Evolutionary conservation across 2,113 vertebrate species (phyloP), one percentile per base, ranked within the genome.

Genomic region (Corythornis cristatus): DNA sequence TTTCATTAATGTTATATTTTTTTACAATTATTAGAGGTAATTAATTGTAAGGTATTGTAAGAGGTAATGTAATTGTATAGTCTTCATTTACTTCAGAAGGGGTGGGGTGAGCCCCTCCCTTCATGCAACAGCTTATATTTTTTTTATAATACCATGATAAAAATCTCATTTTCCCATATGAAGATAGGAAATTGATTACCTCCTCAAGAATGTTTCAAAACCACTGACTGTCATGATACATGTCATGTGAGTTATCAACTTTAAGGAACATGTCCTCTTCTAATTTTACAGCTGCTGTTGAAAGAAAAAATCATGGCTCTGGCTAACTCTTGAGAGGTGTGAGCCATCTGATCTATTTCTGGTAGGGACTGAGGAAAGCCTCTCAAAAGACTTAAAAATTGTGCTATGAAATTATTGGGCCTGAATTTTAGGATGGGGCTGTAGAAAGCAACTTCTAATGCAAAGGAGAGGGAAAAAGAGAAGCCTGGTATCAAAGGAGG

Each of bases 1-100:
- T 88, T 89, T 66, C 78, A 64, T 31, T 72, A 88, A 54, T 91
- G 28, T 42, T 86, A 57, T 93, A 86, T 87, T 87, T 5, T 81
- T 33, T 58, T 28, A 56, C 26, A 86, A 70, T 73, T 90, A 75
- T 83, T 54, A 73, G 35, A 66, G 8, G 2, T 26, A 93, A 89
- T 79, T 74, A 73, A 71, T 88, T 37, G 37, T 37, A 37, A 37
- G 37, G 37, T 37, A 8, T 37, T 37, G 37, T 37, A 37, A 37
- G 37, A 37, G 37, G 37, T 37, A 37, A 37, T 37, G 37, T 37
- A 37, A 88, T 93, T 58, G 25, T 70, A 58, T 65, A 83, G 43
- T 90, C 83, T 64, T 6, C n/a, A 75, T 72, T 74, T 68, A 35
- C 75, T 86, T 86, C 29, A 73, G 86, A 93, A 85, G 78, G 18